Evolutionary conservation across 37 sponge, comb jelly and placozoan species (phyloP).

Genomic region (Corticium candelabrum): DNA sequence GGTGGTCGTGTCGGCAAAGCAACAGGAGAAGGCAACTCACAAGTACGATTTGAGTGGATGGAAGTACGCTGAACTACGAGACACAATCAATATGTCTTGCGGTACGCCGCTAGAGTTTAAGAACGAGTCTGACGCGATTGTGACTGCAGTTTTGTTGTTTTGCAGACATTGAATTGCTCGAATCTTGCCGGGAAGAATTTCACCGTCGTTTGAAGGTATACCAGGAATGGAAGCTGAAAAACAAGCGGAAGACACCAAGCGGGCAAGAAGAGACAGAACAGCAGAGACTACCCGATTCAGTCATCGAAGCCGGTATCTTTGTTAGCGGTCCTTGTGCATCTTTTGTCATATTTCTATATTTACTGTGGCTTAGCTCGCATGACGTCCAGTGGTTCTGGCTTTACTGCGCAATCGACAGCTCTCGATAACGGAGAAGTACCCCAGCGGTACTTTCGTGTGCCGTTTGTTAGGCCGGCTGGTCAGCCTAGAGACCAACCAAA

Average conservation of each 20-base stretch:
- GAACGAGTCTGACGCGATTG: background rate
- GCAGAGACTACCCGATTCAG: background rate
- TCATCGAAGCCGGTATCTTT: background rate
- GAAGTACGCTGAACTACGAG: slow-evolving; percentile 91
- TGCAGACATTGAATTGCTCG: slow-evolving; percentile 80
- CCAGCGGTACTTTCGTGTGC: slow-evolving; percentile 87
- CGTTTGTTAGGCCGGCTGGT: slow-evolving; percentile 66
- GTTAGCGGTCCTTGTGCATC: no score
- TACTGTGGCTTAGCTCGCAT: no score
- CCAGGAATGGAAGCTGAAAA: slow-evolving; percentile 87
- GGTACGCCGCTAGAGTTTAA: slow-evolving; percentile 20
- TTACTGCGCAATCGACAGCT: no score
- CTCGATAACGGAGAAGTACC: slow-evolving; percentile 26
- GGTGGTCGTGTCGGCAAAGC: background rate
- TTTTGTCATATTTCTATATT: no score
- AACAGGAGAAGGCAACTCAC: background rate
- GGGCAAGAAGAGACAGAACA: slow-evolving; percentile 9
- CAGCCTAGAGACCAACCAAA: slow-evolving; percentile 23
- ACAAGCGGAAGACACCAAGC: slow-evolving; percentile 39
- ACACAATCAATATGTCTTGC: slow-evolving; percentile 92
- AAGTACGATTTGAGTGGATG: slow-evolving; percentile 59
- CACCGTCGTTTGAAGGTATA: slow-evolving; percentile 87
- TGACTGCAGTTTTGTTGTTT: background rate
- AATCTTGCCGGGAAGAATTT: slow-evolving; percentile 88
- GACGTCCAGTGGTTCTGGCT: no score